Percentiles rank a stretch among this genome's conserved stretches.
Evolutionary conservation across 2,113 vertebrate species (phyloP).

Genomic region (crab-eating macaque (Macaca fascicularis)): T2T-MFA8v1.1 NC_088379.1:17137501-17138000

Average conservation of each 20-base stretch:
- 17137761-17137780: background rate
- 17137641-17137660: background rate
- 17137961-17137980: constrained; percentile 4
- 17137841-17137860: constrained; percentile 17
- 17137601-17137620: background rate
- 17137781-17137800: constrained; percentile 34
- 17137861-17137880: background rate
- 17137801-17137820: background rate
- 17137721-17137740: background rate
- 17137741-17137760: background rate
- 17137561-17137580: background rate
- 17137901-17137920: background rate
- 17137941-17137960: background rate
- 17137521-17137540: background rate
- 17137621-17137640: background rate
- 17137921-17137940: background rate
- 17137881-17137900: constrained; percentile 9
- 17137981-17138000: background rate
- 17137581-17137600: background rate
- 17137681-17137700: background rate
- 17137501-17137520: background rate
- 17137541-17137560: background rate
- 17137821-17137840: background rate
- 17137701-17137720: background rate
- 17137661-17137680: background rate